Percentiles rank a stretch among this genome's conserved stretches.
Conservation (phyloP, 2,797 vertebrate species). For the Eidolon dupreanum region DNA sequence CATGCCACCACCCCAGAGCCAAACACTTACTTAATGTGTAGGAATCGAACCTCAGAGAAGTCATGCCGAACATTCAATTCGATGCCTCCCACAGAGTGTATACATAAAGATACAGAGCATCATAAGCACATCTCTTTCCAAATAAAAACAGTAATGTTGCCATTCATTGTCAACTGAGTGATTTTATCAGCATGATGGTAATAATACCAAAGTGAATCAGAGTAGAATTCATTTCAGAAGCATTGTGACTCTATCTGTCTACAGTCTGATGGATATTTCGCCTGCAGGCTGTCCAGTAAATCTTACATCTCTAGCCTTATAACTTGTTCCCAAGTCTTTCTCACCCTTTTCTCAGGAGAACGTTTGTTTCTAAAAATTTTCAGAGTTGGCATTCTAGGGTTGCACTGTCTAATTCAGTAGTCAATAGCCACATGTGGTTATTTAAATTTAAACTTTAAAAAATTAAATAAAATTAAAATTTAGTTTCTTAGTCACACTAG, state of each 20-base stretch:
- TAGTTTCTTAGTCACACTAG: not conserved
- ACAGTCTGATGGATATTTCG: not conserved
- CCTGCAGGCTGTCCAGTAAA: not conserved
- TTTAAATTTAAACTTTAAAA: slow-evolving; percentile 10
- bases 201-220: not conserved
- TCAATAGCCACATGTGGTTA: not conserved
- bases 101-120: not conserved
- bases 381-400: not conserved
- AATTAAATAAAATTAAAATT: not conserved
- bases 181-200: not conserved
- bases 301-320: not conserved
- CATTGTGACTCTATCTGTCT: not conserved
- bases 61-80: slow-evolving; percentile 27
- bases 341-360: not conserved
- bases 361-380: not conserved
- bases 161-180: not conserved
- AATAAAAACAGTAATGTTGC: not conserved
- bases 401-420: not conserved
- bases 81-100: not conserved
- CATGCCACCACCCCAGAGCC: not conserved
- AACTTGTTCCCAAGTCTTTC: not conserved
- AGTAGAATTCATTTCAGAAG: not conserved
- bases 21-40: not conserved
- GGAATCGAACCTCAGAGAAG: not conserved
- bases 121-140: not conserved